Evolutionary conservation across 1,140 invertebrate genomes (phyloP), one percentile per base, ranked within the genome.

Genomic region (Delia radicum): DNA sequence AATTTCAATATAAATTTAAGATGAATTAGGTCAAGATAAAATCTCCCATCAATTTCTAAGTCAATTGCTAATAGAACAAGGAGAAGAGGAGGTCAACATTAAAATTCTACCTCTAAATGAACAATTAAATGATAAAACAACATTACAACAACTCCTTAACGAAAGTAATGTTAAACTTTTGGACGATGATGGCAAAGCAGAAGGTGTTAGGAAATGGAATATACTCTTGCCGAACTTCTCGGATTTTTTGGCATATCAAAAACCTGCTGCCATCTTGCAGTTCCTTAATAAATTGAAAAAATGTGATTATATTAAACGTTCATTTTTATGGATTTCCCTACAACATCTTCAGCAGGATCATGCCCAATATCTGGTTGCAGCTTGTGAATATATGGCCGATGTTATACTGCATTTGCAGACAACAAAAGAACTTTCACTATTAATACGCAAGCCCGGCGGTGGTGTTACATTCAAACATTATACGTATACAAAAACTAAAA

Each of bases 21-120:
- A 86, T 78, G 79, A 85, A 76, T 76, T 82, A 15, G 84, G 83
- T 77, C 81, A 80, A 42, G 84, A 86, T 74, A 80, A 80, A 72
- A 82, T 85, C 69, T 81, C 82, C 67, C 74, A 76, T 31, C 80
- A 79, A 78, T 81, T 85, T 73, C 78, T 86, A 75, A 76, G 61
- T 48, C 80, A 79, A 37, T 69, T 82, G 28, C 74, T 85, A 69
- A 77, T 79, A 27, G 82, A 85, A 73, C 82, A 84, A 77, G 82
- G 80, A 15, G 77, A 80, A 18, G 74, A 76, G 42, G 71, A 26
- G 21, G 77, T 73, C 5, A 80, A 67, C 15, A 77, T 79, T 65
- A 82, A 82, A 74, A 55, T 77, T 5, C 42, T 82, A 74, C 78
- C 82, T 76, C 77, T 79, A 65, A 79, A 79, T 75, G 73, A 67